phyloP scores from a whole-genome alignment of 2,113 vertebrate species.

The Rhynchopsitta pachyrhyncha region DNA sequence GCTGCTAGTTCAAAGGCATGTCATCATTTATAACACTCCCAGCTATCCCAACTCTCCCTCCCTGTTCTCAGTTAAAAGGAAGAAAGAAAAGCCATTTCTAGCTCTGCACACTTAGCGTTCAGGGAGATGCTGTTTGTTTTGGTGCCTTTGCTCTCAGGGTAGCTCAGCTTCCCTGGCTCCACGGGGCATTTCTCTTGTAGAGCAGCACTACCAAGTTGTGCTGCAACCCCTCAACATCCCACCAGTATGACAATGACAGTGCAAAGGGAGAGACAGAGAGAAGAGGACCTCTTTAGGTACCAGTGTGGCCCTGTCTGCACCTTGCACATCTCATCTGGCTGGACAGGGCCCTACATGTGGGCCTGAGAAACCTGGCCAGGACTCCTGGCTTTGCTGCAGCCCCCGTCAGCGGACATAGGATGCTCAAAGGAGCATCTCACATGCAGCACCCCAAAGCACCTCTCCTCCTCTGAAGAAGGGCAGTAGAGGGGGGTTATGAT shows the following conservation, averaged over 20 bases:
- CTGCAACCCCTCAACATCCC: not conserved
- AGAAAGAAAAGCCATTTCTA: not conserved
- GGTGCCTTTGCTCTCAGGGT: not conserved
- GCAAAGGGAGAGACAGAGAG: not conserved
- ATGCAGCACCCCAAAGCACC: rapidly evolving
- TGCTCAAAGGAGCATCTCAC: not conserved
- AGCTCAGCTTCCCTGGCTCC: not conserved
- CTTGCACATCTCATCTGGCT: rapidly evolving
- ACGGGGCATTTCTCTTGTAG: rapidly evolving
- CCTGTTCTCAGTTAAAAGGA: not conserved
- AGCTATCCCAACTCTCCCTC: slow-evolving; percentile 17
- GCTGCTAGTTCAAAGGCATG: slow-evolving; percentile 57
- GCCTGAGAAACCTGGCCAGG: not conserved
- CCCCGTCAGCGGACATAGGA: rapidly evolving
- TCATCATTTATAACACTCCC: slow-evolving; percentile 55
- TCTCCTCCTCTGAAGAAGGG: not conserved
- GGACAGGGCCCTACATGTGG: not conserved
- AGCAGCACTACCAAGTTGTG: not conserved
- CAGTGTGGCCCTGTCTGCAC: not conserved
- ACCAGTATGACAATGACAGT: rapidly evolving
- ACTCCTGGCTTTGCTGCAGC: not conserved
- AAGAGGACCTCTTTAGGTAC: not conserved
- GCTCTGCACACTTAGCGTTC: not conserved
- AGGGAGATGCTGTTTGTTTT: not conserved
- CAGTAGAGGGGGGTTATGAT: not conserved